These are phyloP conservation scores for Helobdella robusta DNA, from an alignment of 2,888 invertebrate genomes.

Conservation along the genomic window DNA sequence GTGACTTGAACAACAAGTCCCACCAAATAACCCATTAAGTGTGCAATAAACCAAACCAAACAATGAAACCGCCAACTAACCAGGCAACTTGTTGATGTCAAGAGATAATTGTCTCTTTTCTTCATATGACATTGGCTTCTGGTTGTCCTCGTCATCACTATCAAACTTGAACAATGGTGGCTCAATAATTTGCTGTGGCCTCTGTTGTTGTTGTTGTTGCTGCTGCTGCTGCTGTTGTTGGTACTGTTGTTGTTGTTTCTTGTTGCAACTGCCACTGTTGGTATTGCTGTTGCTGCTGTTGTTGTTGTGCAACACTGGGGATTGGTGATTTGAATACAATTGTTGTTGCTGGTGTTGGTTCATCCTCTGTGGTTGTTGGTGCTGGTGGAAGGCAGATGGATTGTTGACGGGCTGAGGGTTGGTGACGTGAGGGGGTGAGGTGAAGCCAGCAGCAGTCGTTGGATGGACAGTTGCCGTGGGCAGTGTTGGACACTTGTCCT, in stretches of 20 bases:
- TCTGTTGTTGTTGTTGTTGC: constrained; percentile 1
- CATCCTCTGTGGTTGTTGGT: constrained; percentile 6
- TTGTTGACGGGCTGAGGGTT: neutral
- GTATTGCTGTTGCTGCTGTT: neutral
- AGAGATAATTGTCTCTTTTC: constrained; percentile 95
- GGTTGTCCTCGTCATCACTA: constrained; percentile 92
- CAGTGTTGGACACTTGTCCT: constrained; percentile 46
- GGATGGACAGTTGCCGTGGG: constrained; percentile 18
- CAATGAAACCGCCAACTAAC: constrained; percentile 52
- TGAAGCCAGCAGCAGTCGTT: constrained; percentile 17
- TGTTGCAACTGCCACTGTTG: neutral
- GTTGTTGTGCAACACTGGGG: neutral
- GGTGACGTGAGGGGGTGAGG: constrained; percentile 11
- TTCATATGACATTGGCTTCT: constrained; percentile 98
- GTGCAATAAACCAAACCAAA: neutral
- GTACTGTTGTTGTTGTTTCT: neutral
- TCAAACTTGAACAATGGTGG: constrained; percentile 53
- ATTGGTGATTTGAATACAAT: neutral
- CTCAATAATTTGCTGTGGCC: neutral
- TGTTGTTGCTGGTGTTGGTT: constrained; percentile 5
- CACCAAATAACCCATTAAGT: neutral
- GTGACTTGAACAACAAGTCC: too few species aligned
- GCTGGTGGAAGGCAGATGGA: neutral
- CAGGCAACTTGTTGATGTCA: constrained; percentile 96
- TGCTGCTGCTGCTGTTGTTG: neutral